Base-by-base conservation (phyloP, 1,140 invertebrate species). In the Ephestia elutella region DNA sequence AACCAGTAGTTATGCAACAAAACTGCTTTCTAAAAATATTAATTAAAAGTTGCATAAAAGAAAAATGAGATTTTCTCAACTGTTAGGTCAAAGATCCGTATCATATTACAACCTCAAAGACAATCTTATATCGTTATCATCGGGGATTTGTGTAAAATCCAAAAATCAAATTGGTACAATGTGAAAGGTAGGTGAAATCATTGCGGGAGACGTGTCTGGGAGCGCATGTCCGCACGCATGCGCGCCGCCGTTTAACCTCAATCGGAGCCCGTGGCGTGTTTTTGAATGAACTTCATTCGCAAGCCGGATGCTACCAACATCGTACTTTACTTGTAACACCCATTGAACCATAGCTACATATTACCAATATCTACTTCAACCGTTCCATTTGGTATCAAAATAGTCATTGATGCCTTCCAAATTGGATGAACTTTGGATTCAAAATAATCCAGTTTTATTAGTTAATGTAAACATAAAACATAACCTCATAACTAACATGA, bases 261-360 rank as follows among this genome's bases (percentile, higher is more conserved):
- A 85, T 86, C 50, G 21, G 38, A 15, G 5, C 38, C 73, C 73
- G 66, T 78, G 71, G 66, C 79, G 73, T 83, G 76, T 85, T 87
- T 82, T 85, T 87, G 80, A 87, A 87, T 87, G 85, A 87, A 80
- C 70, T 74, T 79, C 69, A 70, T 73, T 75, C 71, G 64, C 59
- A 50, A 65, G 55, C 68, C 71, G 70, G 69, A 59, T 15, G 38
- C 66, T 64, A n/a, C 65, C 63, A 60, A 55, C 55, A 65, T 65
- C 65, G 57, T 63, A 68, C 62, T 73, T 67, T 65, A 67, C 67
- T 73, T 69, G 3, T 44, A 32, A 44, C 38, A 15, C 13, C 2
- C 10, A 5, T 44, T 15, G 38, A 2, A n/a, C 38, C 15, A 15
- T 17, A 15, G 13, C 38, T 15, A 44, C 15, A 15, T 1, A 17